Evolutionary conservation across 2,797 vertebrate species (phyloP).

Genomic region (Falco concolor): DNA sequence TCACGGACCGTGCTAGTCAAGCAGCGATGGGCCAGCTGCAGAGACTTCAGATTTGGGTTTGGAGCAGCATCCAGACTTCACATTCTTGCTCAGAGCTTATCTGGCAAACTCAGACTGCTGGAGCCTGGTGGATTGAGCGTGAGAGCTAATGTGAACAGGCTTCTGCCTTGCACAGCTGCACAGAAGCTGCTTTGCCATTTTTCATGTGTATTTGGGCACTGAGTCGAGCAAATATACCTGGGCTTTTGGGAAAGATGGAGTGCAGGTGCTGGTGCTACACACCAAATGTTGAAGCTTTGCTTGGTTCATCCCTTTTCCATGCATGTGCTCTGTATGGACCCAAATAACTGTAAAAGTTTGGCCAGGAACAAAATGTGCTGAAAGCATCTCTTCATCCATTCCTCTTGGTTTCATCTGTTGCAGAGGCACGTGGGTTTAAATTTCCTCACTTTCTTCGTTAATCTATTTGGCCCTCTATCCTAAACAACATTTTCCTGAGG

Average conservation of each 20-base stretch:
- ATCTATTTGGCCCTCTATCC: not conserved
- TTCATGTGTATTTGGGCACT: not conserved
- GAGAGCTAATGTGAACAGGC: not conserved
- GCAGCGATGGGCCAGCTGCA: not conserved
- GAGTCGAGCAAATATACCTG: not conserved
- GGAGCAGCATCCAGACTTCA: conserved; percentile 16
- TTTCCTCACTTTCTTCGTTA: not conserved
- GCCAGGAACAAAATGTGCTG: not conserved
- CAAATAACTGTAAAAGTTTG: not conserved
- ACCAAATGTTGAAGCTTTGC: not conserved
- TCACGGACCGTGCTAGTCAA: not conserved
- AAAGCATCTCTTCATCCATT: not conserved
- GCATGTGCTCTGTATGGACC: accelerated
- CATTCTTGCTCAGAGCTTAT: conserved; percentile 55
- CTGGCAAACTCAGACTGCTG: conserved; percentile 7
- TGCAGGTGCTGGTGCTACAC: not conserved
- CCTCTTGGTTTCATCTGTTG: not conserved
- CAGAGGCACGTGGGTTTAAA: not conserved
- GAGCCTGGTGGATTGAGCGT: conserved; percentile 17
- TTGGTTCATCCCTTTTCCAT: not conserved
- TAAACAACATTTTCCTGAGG: not conserved
- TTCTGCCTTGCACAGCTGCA: not conserved
- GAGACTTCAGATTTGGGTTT: not conserved
- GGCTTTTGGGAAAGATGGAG: not conserved
- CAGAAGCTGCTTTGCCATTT: not conserved